Percentiles rank a stretch among this genome's conserved stretches.
These are phyloP conservation scores for Pelagia noctiluca DNA, from an alignment of 30 jellyfish, hydroid and myxozoan genomes.

Conservation along the genomic window DNA sequence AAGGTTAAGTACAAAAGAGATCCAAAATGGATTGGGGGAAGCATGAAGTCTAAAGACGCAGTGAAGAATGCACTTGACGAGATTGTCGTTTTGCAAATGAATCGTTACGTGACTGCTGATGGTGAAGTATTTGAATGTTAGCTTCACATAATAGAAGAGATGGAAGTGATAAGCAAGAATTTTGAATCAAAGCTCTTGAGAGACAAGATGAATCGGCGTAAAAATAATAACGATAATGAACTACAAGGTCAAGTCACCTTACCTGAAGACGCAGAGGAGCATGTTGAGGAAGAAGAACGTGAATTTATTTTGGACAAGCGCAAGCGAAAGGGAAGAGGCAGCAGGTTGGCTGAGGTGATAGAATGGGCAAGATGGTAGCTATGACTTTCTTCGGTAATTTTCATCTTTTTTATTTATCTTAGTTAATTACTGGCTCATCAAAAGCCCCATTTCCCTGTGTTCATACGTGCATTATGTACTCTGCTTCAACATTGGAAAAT, in stretches of 20 bases:
- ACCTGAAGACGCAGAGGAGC: neutral
- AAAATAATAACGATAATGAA: too few species aligned
- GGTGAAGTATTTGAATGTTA: neutral
- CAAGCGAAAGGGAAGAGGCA: neutral
- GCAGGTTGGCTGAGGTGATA: neutral
- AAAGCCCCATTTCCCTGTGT: neutral
- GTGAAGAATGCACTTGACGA: neutral
- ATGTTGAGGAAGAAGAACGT: neutral
- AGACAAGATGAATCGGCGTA: neutral
- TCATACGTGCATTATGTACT: neutral
- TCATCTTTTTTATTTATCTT: neutral
- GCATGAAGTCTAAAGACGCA: neutral
- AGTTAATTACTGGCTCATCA: neutral
- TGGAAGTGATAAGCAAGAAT: neutral
- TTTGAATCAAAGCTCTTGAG: neutral
- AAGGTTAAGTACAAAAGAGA: neutral
- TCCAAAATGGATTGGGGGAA: neutral
- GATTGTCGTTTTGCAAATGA: neutral
- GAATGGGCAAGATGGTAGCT: neutral
- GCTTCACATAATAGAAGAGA: neutral
- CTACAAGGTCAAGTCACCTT: neutral
- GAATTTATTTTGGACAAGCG: neutral
- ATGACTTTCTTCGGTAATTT: neutral
- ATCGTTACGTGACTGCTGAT: neutral
- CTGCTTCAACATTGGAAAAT: neutral